phyloP scores from a whole-genome alignment of 2,888 invertebrate species.

The Tetranychus piercei region DNA sequence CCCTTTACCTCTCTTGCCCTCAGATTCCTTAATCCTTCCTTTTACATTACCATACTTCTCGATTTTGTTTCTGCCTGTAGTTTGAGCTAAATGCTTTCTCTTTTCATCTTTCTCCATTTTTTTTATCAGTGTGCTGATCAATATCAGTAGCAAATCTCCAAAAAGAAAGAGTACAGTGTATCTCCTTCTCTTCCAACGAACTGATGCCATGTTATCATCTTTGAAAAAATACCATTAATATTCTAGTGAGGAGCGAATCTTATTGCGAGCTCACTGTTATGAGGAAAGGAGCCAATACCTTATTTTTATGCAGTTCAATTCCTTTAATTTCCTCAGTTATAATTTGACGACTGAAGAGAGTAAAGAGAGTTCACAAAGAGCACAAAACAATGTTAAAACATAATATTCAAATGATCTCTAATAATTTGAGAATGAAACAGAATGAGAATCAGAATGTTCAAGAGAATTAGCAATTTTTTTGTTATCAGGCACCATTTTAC shows the following conservation, averaged over 20 bases:
- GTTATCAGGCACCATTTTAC: not conserved
- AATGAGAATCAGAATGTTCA: not conserved
- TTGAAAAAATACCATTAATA: not conserved
- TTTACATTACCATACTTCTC: not conserved
- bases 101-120: not conserved
- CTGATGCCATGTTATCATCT: not conserved
- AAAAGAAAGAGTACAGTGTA: not conserved
- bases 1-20: not conserved
- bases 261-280: not conserved
- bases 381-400: not conserved
- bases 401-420: not conserved
- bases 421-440: not conserved
- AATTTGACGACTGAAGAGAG: not conserved
- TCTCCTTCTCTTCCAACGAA: not conserved
- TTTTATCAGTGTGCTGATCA: not conserved
- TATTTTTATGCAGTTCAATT: not conserved
- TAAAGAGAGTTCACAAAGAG: not conserved
- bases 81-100: not conserved
- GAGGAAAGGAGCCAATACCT: not conserved
- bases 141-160: not conserved
- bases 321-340: not conserved
- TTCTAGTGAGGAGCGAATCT: conserved; percentile 1
- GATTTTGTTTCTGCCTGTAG: not conserved
- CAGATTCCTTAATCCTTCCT: not conserved
- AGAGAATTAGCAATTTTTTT: not conserved